These are phyloP conservation scores for Scortum barcoo DNA, from an alignment of 2,113 vertebrate species.

Conservation along the genomic window DNA sequence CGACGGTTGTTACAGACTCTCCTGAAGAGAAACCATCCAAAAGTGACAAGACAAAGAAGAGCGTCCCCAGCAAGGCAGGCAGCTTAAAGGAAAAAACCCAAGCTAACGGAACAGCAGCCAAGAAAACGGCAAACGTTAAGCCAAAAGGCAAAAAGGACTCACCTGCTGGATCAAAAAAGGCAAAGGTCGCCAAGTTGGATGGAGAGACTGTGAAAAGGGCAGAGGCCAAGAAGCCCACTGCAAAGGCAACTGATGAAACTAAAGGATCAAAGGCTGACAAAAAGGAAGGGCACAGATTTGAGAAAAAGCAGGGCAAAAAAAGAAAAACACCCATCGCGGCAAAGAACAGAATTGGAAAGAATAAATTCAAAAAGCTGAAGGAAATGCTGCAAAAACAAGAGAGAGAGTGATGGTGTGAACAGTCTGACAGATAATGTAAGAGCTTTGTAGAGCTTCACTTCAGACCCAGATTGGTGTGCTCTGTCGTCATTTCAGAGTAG, in stretches of 20 bases:
- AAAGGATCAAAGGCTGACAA: slow-evolving; percentile 63
- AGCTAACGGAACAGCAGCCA: slow-evolving; percentile 66
- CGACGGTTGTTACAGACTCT: slow-evolving; percentile 34
- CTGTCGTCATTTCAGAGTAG: slow-evolving; percentile 1
- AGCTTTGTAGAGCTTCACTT: slow-evolving; percentile 26
- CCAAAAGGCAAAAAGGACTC: slow-evolving; percentile 65
- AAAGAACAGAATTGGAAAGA: slow-evolving; percentile 80
- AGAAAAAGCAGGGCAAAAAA: slow-evolving; percentile 77
- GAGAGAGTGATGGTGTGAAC: slow-evolving; percentile 30
- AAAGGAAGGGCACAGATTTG: slow-evolving; percentile 70
- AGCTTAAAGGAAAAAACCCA: slow-evolving; percentile 39
- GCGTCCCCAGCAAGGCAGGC: slow-evolving; percentile 23
- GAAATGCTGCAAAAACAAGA: slow-evolving; percentile 61
- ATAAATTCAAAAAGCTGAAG: slow-evolving; percentile 82
- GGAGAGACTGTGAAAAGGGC: slow-evolving; percentile 59
- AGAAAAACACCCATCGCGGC: slow-evolving; percentile 55
- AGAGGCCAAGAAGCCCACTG: slow-evolving; percentile 46
- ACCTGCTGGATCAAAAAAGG: slow-evolving; percentile 73
- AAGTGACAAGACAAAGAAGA: slow-evolving; percentile 60
- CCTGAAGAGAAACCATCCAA: slow-evolving; percentile 59
- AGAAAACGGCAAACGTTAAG: slow-evolving; percentile 28
- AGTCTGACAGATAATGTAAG: slow-evolving; percentile 30
- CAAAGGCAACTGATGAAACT: slow-evolving; percentile 42
- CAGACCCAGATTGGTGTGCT: neutral
- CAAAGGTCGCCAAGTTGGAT: slow-evolving; percentile 77